phyloP scores from a whole-genome alignment of 2,113 vertebrate genomes.

The Pungitius pungitius region DNA sequence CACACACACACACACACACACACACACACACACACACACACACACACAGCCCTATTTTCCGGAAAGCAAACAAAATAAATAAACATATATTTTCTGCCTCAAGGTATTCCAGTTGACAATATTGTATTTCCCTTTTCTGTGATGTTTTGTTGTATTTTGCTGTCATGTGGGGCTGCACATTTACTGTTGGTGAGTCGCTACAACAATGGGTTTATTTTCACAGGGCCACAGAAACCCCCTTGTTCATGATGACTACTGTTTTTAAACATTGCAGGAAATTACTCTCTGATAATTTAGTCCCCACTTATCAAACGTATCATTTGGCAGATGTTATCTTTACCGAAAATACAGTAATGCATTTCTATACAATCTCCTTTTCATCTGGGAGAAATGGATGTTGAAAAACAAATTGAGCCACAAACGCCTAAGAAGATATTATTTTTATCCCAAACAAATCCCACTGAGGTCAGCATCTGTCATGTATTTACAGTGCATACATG shows the following conservation, averaged over 20 bases:
- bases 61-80: constrained; percentile 13
- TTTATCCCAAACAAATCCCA: constrained; percentile 49
- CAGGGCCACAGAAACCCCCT: constrained; percentile 11
- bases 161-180: constrained; percentile 37
- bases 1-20: too few relatives aligned
- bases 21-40: too few relatives aligned
- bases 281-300: constrained; percentile 46
- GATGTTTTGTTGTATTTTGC: constrained; percentile 52
- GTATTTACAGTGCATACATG: not conserved
- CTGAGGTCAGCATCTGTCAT: not conserved
- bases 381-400: constrained; percentile 44
- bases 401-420: constrained; percentile 37
- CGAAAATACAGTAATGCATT: constrained; percentile 32
- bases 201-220: constrained; percentile 56
- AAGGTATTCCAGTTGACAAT: constrained; percentile 68
- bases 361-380: constrained; percentile 44
- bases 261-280: constrained; percentile 9
- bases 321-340: constrained; percentile 49
- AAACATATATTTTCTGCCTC: constrained; percentile 73
- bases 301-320: constrained; percentile 27
- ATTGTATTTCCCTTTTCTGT: constrained; percentile 45
- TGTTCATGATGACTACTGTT: constrained; percentile 11
- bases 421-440: constrained; percentile 55
- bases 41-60: constrained; percentile 65
- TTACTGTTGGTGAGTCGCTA: constrained; percentile 47